These are phyloP conservation scores for Emydocephalus ijimae DNA, from an alignment of 2,113 vertebrate species.

Conservation along the genomic window DNA sequence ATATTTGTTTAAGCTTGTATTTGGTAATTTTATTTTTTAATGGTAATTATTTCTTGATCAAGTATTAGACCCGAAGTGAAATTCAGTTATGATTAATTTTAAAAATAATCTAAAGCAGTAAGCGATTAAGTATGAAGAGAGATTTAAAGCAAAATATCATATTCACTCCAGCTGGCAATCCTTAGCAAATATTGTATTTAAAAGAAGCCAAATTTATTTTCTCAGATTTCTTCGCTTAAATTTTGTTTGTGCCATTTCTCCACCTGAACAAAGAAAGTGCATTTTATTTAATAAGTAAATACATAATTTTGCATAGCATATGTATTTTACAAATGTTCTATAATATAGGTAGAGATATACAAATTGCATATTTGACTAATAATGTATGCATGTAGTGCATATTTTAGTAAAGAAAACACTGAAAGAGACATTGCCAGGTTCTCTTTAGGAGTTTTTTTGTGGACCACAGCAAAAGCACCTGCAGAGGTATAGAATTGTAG, in stretches of 20 bases:
- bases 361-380: not conserved
- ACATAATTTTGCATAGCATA: no score
- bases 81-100: not conserved
- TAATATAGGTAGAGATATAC: not conserved
- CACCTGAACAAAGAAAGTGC: no score
- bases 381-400: no score
- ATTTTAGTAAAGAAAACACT: not conserved
- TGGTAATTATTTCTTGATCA: not conserved
- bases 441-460: no score
- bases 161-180: not conserved
- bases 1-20: not conserved
- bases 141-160: not conserved
- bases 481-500: no score
- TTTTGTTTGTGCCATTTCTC: no score
- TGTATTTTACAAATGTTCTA: no score
- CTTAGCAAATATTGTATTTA: not conserved
- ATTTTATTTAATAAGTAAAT: no score
- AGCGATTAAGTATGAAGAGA: slow-evolving; percentile 4
- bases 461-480: no score
- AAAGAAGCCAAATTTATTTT: no score
- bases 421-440: no score
- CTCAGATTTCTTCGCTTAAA: no score
- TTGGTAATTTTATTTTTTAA: not conserved
- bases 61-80: not conserved
- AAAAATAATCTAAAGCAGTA: not conserved